Evolutionary conservation across 1,140 invertebrate species (phyloP), one percentile per base, ranked within the genome.

Genomic region (Portunus trituberculatus): DNA sequence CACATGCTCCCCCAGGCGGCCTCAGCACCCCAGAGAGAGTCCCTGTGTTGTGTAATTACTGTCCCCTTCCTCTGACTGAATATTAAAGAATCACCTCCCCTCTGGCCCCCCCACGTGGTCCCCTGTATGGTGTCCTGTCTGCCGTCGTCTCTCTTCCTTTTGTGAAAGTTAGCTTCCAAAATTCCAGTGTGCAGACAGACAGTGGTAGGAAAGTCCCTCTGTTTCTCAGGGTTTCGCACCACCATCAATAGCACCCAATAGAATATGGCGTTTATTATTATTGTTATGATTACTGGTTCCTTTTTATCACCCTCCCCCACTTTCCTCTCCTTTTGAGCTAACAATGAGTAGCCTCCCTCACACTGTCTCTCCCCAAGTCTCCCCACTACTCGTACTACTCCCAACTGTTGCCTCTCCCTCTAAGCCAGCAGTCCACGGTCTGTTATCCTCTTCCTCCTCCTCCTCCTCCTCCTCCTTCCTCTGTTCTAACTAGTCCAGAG

Each of bases 211-310:
- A 28, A 86, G 29, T 8, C 25, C 28, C 28, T 31, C 16, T 93
- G 25, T 46, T 84, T 87, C 82, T 1, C 4, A 52, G 20, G 25
- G 10, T 48, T 31, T 45, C 20, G 39, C 46, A 93, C 52, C 87
- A 59, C 52, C 90, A 91, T 31, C 88, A 90, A 48, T 46, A 91
- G 90, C 59, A 91, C 90, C 90, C 90, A 76, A 16, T 91, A 76
- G 90, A 32, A 39, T 29, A 32, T 76, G 52, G 67, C 46, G 89
- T 91, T 14, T 88, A 88, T 48, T 12, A 88, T 48, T 39, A 88
- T 10, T 39, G 39, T 39, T 59, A 59, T 59, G 12, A 59, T 59
- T 59, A 59, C 52, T 59, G 16, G 52, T 59, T 59, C 52, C 84
- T 88, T 31, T 29, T 25, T 45, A 8, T 48, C 92, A 8, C 76